These are phyloP conservation scores for Ochropleura plecta DNA, from an alignment of 2,888 invertebrate genomes.

Conservation along the genomic window DNA sequence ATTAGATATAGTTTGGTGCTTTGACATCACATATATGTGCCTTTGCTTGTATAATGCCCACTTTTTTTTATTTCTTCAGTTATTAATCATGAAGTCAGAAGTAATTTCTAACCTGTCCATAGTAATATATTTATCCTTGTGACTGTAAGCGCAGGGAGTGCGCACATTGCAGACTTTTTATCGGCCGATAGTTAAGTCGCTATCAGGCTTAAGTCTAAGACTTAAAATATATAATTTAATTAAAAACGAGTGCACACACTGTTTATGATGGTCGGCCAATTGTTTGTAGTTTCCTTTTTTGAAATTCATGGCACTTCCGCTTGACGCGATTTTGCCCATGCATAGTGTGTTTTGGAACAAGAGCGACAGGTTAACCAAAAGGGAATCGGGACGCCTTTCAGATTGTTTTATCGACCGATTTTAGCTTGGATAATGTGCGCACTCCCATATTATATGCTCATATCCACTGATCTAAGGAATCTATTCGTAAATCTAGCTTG, in stretches of 20 bases:
- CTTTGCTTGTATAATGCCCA: not conserved
- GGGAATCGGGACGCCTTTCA: conserved; percentile 55
- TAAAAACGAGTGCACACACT: conserved; percentile 60
- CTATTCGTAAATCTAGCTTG: conserved; percentile 24
- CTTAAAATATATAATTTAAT: conserved; percentile 57
- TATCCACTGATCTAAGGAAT: conserved; percentile 35
- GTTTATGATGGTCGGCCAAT: conserved; percentile 58
- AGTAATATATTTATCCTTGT: not conserved
- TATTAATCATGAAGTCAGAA: conserved; percentile 2
- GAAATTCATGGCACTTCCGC: conserved; percentile 37
- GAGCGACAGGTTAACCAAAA: conserved; percentile 46
- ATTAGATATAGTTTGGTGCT: not conserved
- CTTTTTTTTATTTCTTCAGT: not conserved
- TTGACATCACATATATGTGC: not conserved
- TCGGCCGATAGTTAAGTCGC: conserved; percentile 53
- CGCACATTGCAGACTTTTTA: conserved; percentile 55
- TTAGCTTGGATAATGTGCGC: conserved; percentile 60
- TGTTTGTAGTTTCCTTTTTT: conserved; percentile 45
- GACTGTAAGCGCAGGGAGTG: conserved; percentile 51
- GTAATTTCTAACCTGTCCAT: not conserved
- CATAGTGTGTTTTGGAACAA: conserved; percentile 37
- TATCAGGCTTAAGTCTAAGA: conserved; percentile 41
- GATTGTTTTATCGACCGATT: conserved; percentile 63
- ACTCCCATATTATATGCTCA: conserved; percentile 54
- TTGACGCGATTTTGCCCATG: conserved; percentile 34